Conservation (phyloP, 2,888 invertebrate species). For the Drosophila greeni region DNA sequence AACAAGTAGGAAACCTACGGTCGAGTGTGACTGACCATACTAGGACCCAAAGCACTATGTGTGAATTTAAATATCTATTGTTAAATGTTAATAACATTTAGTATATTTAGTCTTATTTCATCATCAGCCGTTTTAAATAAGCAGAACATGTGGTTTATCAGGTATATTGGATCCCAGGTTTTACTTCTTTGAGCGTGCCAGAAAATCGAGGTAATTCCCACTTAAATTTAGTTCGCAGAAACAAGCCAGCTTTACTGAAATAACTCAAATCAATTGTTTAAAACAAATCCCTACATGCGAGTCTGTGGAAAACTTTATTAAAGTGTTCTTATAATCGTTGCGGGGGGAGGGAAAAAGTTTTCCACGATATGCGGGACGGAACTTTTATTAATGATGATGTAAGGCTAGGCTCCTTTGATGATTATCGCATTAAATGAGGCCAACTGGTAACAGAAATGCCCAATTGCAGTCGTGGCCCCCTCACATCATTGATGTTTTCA, state of each 20-base stretch:
- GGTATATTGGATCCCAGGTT: neutral
- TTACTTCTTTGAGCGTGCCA: neutral
- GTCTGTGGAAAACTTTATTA: conserved; percentile 1
- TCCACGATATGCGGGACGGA: conserved; percentile 2
- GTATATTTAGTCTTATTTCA: too few relatives aligned
- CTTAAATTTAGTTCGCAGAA: neutral
- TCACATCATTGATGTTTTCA: conserved; percentile 59
- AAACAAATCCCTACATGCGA: neutral
- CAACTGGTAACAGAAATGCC: conserved; percentile 1
- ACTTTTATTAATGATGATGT: conserved; percentile 27
- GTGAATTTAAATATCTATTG: too few relatives aligned
- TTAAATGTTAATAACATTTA: too few relatives aligned
- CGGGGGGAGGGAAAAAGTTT: neutral
- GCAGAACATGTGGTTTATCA: too few relatives aligned
- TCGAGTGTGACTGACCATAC: too few relatives aligned
- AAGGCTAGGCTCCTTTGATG: conserved; percentile 8
- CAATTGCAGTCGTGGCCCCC: conserved; percentile 4
- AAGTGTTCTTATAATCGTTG: neutral
- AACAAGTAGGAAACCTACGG: too few relatives aligned
- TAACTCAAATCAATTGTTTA: neutral
- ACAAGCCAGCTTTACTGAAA: neutral
- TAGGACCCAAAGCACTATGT: too few relatives aligned
- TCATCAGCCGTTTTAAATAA: too few relatives aligned
- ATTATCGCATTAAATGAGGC: conserved; percentile 9
- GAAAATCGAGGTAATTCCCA: neutral